Conservation (phyloP, 2,797 vertebrate species). For the Hippopotamyrus pictus region DNA sequence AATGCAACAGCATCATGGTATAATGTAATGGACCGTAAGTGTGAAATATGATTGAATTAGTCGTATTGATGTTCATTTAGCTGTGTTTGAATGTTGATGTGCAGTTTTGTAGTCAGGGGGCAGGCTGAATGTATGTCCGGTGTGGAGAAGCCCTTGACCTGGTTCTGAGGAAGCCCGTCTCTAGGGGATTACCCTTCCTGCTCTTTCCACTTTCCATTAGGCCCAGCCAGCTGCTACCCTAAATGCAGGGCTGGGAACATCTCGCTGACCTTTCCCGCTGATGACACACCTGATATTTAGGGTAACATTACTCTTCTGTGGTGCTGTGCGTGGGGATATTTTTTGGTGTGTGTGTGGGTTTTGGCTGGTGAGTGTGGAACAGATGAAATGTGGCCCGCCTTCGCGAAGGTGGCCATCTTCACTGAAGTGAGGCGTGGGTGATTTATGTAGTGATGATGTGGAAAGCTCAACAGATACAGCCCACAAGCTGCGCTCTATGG, state of each 20-base stretch:
- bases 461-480: neutral
- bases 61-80: neutral
- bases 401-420: conserved; percentile 2
- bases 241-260: neutral
- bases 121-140: neutral
- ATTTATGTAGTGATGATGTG: conserved; percentile 2
- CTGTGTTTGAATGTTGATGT: neutral
- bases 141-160: neutral
- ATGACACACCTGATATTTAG: conserved; percentile 22
- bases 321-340: neutral
- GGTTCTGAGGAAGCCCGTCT: neutral
- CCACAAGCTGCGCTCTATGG: neutral
- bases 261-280: conserved; percentile 18
- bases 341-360: neutral
- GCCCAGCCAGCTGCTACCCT: neutral
- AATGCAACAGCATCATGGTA: neutral
- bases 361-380: conserved; percentile 3
- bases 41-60: neutral
- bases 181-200: neutral
- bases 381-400: neutral
- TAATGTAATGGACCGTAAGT: neutral
- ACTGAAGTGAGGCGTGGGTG: conserved; percentile 10
- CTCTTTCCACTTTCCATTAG: neutral
- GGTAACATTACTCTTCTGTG: conserved; percentile 4
- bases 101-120: neutral